Evolutionary conservation across 2,113 vertebrate genomes (phyloP), one percentile per base, ranked within the genome.

Genomic region (Festucalex cinctus): DNA sequence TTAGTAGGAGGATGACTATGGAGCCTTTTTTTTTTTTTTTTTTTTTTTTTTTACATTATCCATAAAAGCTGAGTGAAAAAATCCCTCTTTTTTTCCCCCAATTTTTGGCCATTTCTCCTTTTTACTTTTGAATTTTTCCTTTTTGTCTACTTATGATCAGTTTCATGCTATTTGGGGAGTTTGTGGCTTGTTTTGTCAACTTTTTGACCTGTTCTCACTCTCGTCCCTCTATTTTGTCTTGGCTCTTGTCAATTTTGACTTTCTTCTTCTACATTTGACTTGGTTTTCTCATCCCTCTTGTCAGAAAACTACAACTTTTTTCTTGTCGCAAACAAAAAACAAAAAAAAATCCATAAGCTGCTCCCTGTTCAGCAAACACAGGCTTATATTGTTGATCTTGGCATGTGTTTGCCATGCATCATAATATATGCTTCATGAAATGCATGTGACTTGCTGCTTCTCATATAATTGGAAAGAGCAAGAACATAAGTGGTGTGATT

Each of bases 401-500:
- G 22, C 60, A 24, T 24, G 39, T 14, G 16, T 16, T 43, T 17
- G n/a, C 39, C 39, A 26, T 62, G 60, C n/a, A 43, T 43, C n/a
- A 22, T 22, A 62, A 62, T 62, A 43, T 24, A 43, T 43, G 22
- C 39, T 41, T 62, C 26, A 62, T 62, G 43, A 43, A 39, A 43
- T 7, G 60, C 60, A 62, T 62, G 60, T 43, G 60, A 43, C 60
- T 62, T 17, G 60, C 20, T 14, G 59, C 60, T 14, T 62, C 13
- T 14, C 39, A 17, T 41, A 26, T 62, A 62, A 62, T 62, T 62
- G 60, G 60, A 43, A 62, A 6, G 39, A 26, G 39, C 60, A 26
- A 43, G 60, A 43, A 62, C 60, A 62, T 62, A 62, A 62, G 37
- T 24, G 1, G 13, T 43, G 60, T 62, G 60, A 62, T 62, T 62